These are phyloP conservation scores for Leucoraja ocellata DNA, from an alignment of 2,797 vertebrate genomes.

Conservation along the genomic window DNA sequence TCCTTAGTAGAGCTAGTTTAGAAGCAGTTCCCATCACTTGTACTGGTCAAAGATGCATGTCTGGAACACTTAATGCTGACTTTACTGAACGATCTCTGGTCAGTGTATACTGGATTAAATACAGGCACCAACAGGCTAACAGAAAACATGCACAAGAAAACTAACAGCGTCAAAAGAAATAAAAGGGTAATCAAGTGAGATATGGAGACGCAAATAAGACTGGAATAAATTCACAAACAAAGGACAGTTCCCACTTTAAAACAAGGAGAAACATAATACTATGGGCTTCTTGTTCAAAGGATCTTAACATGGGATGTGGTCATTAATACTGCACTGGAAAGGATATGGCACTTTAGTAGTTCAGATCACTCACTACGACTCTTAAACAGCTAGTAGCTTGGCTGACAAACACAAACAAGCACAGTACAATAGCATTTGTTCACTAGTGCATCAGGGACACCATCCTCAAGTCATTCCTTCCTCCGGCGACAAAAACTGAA, in stretches of 20 bases:
- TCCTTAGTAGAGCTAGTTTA: constrained; percentile 61
- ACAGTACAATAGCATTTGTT: constrained; percentile 73
- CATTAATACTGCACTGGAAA: constrained; percentile 61
- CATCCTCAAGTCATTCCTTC: constrained; percentile 50
- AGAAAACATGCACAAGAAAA: constrained; percentile 46
- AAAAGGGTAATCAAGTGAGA: constrained; percentile 40
- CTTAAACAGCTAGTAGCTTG: constrained; percentile 61
- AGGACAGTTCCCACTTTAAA: constrained; percentile 15
- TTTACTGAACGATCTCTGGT: constrained; percentile 46
- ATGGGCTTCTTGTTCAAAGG: neutral
- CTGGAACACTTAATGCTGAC: constrained; percentile 34
- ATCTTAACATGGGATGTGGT: constrained; percentile 50
- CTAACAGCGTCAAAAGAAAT: constrained; percentile 40
- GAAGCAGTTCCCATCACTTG: constrained; percentile 52
- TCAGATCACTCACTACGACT: constrained; percentile 49
- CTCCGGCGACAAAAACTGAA: constrained; percentile 39
- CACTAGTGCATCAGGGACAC: constrained; percentile 64
- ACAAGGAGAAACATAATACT: constrained; percentile 9
- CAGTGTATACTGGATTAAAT: constrained; percentile 43
- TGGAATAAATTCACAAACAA: neutral
- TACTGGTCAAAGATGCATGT: constrained; percentile 26
- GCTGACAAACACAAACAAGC: constrained; percentile 68
- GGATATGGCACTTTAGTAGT: constrained; percentile 69
- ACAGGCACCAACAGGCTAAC: constrained; percentile 50
- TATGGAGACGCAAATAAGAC: neutral